Percentiles rank a stretch among this genome's conserved stretches.
These are phyloP conservation scores for Acanthoscelides obtectus DNA, from an alignment of 2,888 invertebrate species.

Conservation along the genomic window DNA sequence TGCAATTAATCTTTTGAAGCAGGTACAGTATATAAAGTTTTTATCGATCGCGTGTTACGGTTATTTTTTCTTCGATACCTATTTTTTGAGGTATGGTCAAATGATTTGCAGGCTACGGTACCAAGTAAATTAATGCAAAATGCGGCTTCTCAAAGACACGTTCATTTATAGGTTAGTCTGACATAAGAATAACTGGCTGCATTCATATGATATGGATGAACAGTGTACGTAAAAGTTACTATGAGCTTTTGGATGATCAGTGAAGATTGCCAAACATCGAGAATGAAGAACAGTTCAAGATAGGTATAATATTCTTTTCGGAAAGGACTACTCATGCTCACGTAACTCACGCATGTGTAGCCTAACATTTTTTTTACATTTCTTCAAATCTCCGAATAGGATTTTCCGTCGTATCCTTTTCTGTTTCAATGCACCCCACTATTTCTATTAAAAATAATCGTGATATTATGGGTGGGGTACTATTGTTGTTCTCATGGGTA, in stretches of 20 bases:
- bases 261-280: background rate
- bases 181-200: background rate
- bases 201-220: background rate
- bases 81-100: background rate
- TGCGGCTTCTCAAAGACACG: background rate
- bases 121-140: background rate
- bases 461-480: too few species aligned
- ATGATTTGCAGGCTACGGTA: background rate
- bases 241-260: background rate
- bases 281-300: background rate
- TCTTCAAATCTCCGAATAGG: too few species aligned
- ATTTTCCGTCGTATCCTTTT: too few species aligned
- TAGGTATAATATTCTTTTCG: background rate
- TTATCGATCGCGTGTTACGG: too few species aligned
- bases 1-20: constrained; percentile 66
- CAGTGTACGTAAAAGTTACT: background rate
- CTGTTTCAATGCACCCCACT: too few species aligned
- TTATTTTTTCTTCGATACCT: background rate
- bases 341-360: background rate
- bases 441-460: too few species aligned
- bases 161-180: background rate
- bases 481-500: too few species aligned
- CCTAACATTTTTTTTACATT: background rate
- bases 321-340: background rate
- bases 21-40: constrained; percentile 62